Evolutionary conservation across 2,797 vertebrate genomes (phyloP).

Genomic region (Lagorchestes hirsutus): DNA sequence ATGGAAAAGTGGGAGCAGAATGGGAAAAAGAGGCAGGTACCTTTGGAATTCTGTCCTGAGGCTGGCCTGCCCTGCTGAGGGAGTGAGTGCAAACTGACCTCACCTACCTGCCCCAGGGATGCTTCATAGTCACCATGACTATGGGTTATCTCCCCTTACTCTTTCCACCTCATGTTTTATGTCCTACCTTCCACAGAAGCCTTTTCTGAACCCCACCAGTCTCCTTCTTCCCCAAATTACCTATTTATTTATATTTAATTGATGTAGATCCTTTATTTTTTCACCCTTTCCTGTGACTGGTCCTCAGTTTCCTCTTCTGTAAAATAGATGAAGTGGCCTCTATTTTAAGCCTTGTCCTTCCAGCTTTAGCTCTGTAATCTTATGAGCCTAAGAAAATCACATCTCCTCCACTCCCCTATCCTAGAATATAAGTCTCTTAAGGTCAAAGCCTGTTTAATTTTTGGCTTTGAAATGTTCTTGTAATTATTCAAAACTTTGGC

Average conservation of each 20-base stretch:
- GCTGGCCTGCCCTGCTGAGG: background rate
- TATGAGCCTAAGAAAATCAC: background rate
- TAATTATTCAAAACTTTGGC: background rate
- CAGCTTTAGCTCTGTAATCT: background rate
- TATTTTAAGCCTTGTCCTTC: background rate
- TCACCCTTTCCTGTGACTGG: background rate
- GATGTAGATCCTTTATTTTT: background rate
- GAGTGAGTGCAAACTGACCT: background rate
- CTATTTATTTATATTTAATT: background rate
- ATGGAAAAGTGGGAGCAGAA: background rate
- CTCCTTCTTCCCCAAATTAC: background rate
- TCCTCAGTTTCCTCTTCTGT: background rate
- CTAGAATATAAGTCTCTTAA: background rate
- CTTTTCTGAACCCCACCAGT: background rate
- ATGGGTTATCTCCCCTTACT: background rate
- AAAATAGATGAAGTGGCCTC: background rate
- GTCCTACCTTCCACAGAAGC: background rate
- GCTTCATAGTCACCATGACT: background rate
- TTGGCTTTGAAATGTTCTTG: background rate
- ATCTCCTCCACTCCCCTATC: background rate
- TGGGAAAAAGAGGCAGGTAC: background rate
- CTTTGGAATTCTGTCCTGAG: background rate
- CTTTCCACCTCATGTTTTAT: background rate
- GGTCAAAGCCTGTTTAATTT: background rate
- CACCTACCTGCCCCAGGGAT: background rate